Base-by-base conservation (phyloP, 1,140 invertebrate genomes). In the Belonocnema kinseyi region DNA sequence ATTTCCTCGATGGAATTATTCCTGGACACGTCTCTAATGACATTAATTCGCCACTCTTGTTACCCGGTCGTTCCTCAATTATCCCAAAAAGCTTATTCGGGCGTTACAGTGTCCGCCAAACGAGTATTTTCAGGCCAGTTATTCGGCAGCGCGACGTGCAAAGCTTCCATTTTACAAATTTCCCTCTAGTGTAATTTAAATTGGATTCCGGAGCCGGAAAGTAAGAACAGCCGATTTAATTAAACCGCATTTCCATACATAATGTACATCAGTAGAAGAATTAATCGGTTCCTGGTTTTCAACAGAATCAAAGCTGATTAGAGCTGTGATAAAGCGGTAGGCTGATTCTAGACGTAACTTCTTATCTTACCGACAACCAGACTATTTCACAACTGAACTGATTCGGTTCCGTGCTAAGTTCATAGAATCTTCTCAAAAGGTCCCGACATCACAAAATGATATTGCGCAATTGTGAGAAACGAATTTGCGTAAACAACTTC, bases 181-280 rank as follows among this genome's bases (percentile, higher is more conserved):
- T 66, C 40, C 61, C 61, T 66, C 61, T 66, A 33, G 61, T 66
- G 61, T 66, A 66, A 66, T 66, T 66, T 66, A 66, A 66, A 33
- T 66, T 66, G 61, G 21, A 66, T 66, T 66, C 33, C 33, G 40
- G 21, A 33, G 61, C 61, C 61, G 40, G 61, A 66, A 66, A 66
- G 61, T 66, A 66, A 66, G 61, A 66, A 66, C 33, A 33, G 3
- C 61, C 61, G 61, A 66, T 66, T 66, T 66, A 66, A 66, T 66
- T 66, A 66, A 66, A 66, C 26, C 61, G 33, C 33, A 66, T 66
- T 66, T 66, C 16, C 61, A 66, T 66, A 66, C 61, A 66, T 66
- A 66, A 66, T 66, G 61, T 40, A 66, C 21, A 46, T 66, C 14
- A 26, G 26, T 13, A 3, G 61, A 66, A 40, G 61, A 56, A 56